Percentiles rank a stretch among this genome's conserved stretches.
Evolutionary conservation across 2,797 vertebrate species (phyloP).

Genomic region (Acipenser transmontanus): DNA sequence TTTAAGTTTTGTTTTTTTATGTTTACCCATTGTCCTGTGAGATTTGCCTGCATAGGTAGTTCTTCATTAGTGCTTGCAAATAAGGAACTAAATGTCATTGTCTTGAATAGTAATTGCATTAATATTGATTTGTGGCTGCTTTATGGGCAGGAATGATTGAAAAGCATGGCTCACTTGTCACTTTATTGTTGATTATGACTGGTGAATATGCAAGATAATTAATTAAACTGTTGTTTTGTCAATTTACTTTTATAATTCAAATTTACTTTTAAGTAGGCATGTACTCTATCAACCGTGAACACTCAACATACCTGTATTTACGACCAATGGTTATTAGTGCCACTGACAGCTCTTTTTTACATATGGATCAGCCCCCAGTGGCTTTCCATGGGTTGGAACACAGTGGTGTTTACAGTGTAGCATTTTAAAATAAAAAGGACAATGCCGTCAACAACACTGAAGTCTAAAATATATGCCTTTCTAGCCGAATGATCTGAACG

Average conservation of each 20-base stretch:
- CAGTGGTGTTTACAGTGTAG: too few species aligned
- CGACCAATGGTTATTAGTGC: too few species aligned
- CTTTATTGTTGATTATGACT: slow-evolving; percentile 1
- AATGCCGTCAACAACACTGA: too few species aligned
- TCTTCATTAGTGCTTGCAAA: slow-evolving; percentile 15
- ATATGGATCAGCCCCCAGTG: too few species aligned
- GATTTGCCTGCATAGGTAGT: slow-evolving; percentile 5
- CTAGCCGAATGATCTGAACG: too few species aligned
- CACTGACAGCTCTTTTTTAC: too few species aligned
- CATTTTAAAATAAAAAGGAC: too few species aligned
- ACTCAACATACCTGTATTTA: too few species aligned
- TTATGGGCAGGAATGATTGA: slow-evolving; percentile 9
- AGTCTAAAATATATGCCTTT: too few species aligned
- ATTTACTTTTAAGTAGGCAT: too few species aligned
- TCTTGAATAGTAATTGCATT: slow-evolving; percentile 10
- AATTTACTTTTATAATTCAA: slow-evolving; percentile 3
- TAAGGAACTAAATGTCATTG: slow-evolving; percentile 14
- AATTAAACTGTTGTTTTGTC: slow-evolving; percentile 1
- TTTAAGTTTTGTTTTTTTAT: slow-evolving; percentile 6
- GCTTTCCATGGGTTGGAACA: too few species aligned
- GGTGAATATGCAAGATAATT: slow-evolving; percentile 3
- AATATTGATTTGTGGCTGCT: slow-evolving; percentile 8
- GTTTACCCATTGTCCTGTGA: slow-evolving; percentile 5
- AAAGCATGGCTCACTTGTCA: not conserved
- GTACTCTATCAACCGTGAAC: too few species aligned